Evolutionary conservation across 2,888 invertebrate genomes (phyloP), one percentile per base, ranked within the genome.

Genomic region (Syritta pipiens): DNA sequence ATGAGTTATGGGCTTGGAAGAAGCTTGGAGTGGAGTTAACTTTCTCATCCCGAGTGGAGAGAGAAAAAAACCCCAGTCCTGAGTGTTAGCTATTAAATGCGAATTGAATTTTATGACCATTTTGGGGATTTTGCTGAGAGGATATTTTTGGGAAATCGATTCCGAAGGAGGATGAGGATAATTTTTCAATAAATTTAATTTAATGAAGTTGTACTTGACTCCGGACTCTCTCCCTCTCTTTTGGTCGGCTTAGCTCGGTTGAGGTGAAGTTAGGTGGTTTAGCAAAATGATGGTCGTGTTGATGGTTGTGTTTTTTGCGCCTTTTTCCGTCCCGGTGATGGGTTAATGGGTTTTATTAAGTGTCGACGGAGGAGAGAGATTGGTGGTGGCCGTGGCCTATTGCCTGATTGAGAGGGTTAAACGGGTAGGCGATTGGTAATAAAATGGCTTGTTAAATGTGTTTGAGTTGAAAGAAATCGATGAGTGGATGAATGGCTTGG

Each of bases 191-290:
- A 79, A 79, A 79, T 79, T 79, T 40, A 68, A 57, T 79, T 79
- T 79, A 79, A 79, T 79, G 79, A 79, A 79, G 62, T 79, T 68
- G 74, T 79, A n/a, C n/a, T n/a, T n/a, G n/a, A n/a, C n/a, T n/a
- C n/a, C n/a, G n/a, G n/a, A n/a, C n/a, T n/a, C n/a, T n/a, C n/a
- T n/a, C n/a, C n/a, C n/a, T n/a, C n/a, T n/a, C n/a, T n/a, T n/a
- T n/a, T n/a, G n/a, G n/a, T n/a, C n/a, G n/a, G 51, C 20, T 57
- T 67, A 79, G 79, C 74, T 74, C 22, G 51, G 55, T 55, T 62
- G 62, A 79, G 79, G 79, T 67, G 42, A 57, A 55, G 37, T 55
- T 55, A 26, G 68, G 63, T 65, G 65, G 71, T 59, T n/a, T n/a
- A n/a, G n/a, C n/a, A 44, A 51, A 65, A 26, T 51, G 51, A 67